Percentiles rank a stretch among this genome's conserved stretches.
Conservation (phyloP, 2,797 vertebrate species). For the Helarctos malayanus region DNA sequence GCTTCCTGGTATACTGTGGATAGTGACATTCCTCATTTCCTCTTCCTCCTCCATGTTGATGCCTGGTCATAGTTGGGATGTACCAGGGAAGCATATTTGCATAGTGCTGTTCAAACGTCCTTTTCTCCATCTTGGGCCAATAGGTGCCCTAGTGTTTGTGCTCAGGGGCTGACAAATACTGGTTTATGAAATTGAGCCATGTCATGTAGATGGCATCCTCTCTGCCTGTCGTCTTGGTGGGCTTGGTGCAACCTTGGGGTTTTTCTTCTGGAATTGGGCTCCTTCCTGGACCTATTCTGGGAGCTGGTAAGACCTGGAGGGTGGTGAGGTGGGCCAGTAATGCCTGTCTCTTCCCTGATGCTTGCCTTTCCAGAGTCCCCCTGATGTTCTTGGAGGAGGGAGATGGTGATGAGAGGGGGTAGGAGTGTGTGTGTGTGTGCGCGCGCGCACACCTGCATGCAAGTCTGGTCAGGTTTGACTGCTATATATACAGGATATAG, state of each 20-base stretch:
- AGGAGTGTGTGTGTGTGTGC: not conserved
- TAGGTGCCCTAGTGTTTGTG: rapidly evolving
- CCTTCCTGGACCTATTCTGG: not conserved
- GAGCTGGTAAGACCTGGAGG: not conserved
- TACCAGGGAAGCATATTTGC: rapidly evolving
- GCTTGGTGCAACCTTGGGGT: not conserved
- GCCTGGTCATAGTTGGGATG: rapidly evolving
- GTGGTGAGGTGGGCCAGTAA: rapidly evolving
- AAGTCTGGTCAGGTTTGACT: not conserved
- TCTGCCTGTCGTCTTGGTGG: not conserved
- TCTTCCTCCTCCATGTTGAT: rapidly evolving
- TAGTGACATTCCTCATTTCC: rapidly evolving
- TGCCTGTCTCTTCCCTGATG: not conserved
- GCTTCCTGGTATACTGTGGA: not conserved
- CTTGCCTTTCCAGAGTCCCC: not conserved
- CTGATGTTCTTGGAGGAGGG: not conserved
- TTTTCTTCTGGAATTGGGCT: not conserved
- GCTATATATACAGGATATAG: not conserved
- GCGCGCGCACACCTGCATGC: not conserved
- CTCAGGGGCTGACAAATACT: not conserved
- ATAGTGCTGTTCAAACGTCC: not conserved
- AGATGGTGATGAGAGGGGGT: not conserved
- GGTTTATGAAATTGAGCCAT: not conserved
- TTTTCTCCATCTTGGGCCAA: not conserved
- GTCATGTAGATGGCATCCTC: rapidly evolving